Percentiles rank a stretch among this genome's conserved stretches.
Conservation (phyloP, 2,888 invertebrate species). For the Ophraella communa region DNA sequence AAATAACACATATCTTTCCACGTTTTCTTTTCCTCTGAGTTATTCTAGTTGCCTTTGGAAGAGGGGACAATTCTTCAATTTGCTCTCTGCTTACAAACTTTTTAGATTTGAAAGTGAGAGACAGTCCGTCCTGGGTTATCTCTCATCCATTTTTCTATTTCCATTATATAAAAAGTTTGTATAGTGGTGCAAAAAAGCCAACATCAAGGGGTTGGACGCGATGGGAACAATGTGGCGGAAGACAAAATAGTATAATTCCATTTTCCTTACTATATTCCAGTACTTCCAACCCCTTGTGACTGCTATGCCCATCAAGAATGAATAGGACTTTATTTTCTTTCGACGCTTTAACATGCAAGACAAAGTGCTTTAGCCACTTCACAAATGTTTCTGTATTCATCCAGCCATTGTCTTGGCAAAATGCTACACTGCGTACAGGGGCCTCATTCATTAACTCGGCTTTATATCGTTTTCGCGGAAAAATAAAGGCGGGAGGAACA, state of each 20-base stretch:
- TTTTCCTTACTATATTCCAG: constrained; percentile 28
- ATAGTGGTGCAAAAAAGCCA: background rate
- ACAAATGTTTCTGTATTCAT: constrained; percentile 47
- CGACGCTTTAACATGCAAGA: constrained; percentile 2
- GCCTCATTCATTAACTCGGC: constrained; percentile 50
- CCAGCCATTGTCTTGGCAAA: constrained; percentile 49
- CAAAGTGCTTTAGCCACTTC: constrained; percentile 35
- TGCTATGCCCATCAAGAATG: constrained; percentile 47
- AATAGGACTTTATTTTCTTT: constrained; percentile 44
- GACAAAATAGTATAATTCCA: constrained; percentile 25
- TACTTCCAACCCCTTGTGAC: constrained; percentile 36
- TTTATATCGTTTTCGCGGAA: constrained; percentile 49
- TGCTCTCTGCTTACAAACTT: background rate
- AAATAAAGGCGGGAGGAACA: constrained; percentile 54
- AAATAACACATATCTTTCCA: too few relatives aligned
- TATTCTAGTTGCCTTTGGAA: background rate
- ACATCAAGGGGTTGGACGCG: background rate
- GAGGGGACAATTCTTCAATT: background rate
- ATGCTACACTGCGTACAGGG: constrained; percentile 49
- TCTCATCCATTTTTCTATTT: constrained; percentile 41
- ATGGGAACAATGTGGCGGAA: background rate
- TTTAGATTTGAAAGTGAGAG: constrained; percentile 39
- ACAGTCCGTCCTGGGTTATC: constrained; percentile 46
- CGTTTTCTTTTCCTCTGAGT: too few relatives aligned
- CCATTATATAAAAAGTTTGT: constrained; percentile 44